Conservation (phyloP, 2,888 invertebrate genomes). For the Carabus problematicus region DNA sequence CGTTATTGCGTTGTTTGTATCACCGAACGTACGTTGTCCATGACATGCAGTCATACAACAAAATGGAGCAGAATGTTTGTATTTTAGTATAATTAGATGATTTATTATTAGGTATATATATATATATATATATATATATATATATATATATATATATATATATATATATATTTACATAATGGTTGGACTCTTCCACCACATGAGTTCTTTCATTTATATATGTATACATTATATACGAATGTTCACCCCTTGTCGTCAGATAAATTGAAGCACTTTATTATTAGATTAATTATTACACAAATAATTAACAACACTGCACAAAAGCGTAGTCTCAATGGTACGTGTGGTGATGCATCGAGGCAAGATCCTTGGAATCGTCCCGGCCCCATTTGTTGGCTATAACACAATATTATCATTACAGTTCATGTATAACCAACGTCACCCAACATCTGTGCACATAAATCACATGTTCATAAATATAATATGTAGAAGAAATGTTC, state of each 20-base stretch:
- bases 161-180: not conserved
- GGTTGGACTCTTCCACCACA: conserved; percentile 16
- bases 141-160: no score
- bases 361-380: conserved; percentile 37
- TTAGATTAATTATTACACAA: conserved; percentile 38
- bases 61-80: no score
- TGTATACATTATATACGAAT: not conserved
- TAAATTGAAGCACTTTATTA: conserved; percentile 39
- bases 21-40: conserved; percentile 51
- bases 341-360: conserved; percentile 34
- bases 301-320: conserved; percentile 42
- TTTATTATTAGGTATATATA: no score
- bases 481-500: not conserved
- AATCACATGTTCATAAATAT: not conserved
- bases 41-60: not conserved
- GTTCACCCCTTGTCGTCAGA: not conserved
- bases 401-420: conserved; percentile 13
- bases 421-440: no score
- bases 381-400: conserved; percentile 43
- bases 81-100: no score
- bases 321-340: conserved; percentile 38
- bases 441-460: not conserved
- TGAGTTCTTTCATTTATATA: conserved; percentile 12
- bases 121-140: no score
- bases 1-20: conserved; percentile 56